Base-by-base conservation (phyloP, 2,113 vertebrate species). In the Corythornis madagascariensis region DNA sequence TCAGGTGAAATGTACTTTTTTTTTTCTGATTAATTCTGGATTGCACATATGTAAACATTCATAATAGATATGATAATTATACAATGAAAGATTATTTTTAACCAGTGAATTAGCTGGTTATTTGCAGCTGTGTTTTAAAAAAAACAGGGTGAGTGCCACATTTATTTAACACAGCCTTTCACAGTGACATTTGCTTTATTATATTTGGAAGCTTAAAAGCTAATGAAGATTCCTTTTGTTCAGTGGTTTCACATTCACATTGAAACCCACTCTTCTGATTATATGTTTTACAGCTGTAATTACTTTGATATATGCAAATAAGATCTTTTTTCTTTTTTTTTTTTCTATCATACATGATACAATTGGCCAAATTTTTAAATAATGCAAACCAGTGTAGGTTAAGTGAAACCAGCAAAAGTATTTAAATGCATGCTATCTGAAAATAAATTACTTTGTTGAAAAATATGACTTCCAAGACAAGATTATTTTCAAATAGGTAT, bases 201-300 rank as follows among this genome's bases (percentile, higher is more conserved):
- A 86, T 92, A 96, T 93, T 94, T 86, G 92, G 80, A 97, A 88
- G 83, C 59, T 91, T 90, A 92, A 96, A 94, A 94, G 64, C 61
- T 82, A 94, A 91, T 92, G 82, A 95, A 93, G 83, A 93, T 86
- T 90, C 90, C 81, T 92, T 83, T 87, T 86, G 55, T 89, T 97
- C 69, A 57, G 28, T 64, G 38, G 60, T 89, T 96, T 93, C 87
- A 92, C 86, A 69, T 86, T 95, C 61, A 48, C 64, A 78, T 67
- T 89, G 94, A 86, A 48, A 79, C 33, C 53, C 48, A 9, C 73
- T 91, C 40, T 90, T 96, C 74, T 88, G 79, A 74, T 94, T 95
- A 80, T 93, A 89, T 91, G 48, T 55, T 97, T 74, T 77, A 91
- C 85, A 95, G 65, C 67, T 91, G 31, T 92, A 93, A 96, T 96